Conservation (phyloP, 2,113 vertebrate genomes). For the Castor canadensis region DNA sequence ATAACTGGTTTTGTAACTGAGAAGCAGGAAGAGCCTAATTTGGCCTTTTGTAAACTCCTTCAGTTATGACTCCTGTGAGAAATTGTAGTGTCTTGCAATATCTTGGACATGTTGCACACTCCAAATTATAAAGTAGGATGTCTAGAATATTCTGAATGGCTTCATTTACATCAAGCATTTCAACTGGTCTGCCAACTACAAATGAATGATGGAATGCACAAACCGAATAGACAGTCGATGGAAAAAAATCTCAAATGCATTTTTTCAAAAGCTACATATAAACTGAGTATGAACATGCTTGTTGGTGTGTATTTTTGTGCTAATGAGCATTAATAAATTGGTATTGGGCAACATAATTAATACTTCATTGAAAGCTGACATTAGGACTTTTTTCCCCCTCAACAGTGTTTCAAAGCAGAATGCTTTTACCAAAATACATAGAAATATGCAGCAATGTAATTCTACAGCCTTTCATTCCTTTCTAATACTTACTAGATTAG, state of each 20-base stretch:
- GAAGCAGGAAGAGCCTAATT: not conserved
- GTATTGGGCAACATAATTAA: not conserved
- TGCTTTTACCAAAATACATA: not conserved
- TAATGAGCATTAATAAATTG: not conserved
- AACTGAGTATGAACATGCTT: fast-evolving
- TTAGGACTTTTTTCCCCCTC: not conserved
- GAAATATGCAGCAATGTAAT: not conserved
- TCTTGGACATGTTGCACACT: not conserved
- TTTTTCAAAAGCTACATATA: not conserved
- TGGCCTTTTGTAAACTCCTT: not conserved
- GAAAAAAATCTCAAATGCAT: not conserved
- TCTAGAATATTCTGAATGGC: not conserved
- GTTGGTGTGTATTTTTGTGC: not conserved
- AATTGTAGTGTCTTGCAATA: not conserved
- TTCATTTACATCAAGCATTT: not conserved
- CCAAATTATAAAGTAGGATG: not conserved
- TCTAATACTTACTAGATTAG: not conserved
- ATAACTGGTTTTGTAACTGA: not conserved
- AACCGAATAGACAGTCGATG: not conserved
- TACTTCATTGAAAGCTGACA: not conserved
- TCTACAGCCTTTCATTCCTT: not conserved
- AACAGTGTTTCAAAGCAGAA: not conserved
- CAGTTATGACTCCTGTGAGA: not conserved
- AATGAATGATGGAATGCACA: not conserved
- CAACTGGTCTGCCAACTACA: not conserved